Evolutionary conservation across 2,888 invertebrate genomes (phyloP), one percentile per base, ranked within the genome.

Genomic region (Cantharis rufa): DNA sequence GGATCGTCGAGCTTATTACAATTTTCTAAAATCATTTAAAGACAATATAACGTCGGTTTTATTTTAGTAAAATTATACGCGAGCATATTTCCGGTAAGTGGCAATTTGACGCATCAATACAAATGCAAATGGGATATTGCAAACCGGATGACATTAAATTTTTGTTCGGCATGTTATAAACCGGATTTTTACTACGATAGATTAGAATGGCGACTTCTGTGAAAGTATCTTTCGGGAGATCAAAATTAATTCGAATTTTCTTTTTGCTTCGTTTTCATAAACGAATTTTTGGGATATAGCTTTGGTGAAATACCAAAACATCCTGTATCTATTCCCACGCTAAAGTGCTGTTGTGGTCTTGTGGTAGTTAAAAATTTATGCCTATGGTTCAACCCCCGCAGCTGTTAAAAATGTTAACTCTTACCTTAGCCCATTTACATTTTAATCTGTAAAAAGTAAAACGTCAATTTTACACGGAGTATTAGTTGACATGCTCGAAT

Each of bases 401-500:
- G 48, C 48, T 48, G 48, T 48, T 48, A 48, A 9, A 48, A 48
- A 7, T 48, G n/a, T 48, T 48, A 48, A 48, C 48, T 48, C n/a
- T 32, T 48, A 48, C 48, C n/a, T n/a, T 48, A 2, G n/a, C n/a
- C 48, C 48, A n/a, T 48, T 48, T n/a, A 32, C 13, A n/a, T n/a
- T n/a, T 32, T 32, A 32, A n/a, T 3, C 32, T 11, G 4, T 48
- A 48, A n/a, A 48, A 48, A 48, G 48, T 9, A 48, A 48, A 48
- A 48, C 7, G 7, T 48, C n/a, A 48, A 48, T 48, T 48, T n/a
- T 48, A 48, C 48, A 48, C n/a, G 48, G 48, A 48, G 48, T 48
- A 48, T 48, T 48, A 48, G 48, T 48, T 75, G 28, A 48, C 72
- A 72, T 70, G 77, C 74, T 72, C 61, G 21, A 75, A 70, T 75